Base-by-base conservation (phyloP, 1,140 invertebrate species). In the Bombus pyrosoma region DNA sequence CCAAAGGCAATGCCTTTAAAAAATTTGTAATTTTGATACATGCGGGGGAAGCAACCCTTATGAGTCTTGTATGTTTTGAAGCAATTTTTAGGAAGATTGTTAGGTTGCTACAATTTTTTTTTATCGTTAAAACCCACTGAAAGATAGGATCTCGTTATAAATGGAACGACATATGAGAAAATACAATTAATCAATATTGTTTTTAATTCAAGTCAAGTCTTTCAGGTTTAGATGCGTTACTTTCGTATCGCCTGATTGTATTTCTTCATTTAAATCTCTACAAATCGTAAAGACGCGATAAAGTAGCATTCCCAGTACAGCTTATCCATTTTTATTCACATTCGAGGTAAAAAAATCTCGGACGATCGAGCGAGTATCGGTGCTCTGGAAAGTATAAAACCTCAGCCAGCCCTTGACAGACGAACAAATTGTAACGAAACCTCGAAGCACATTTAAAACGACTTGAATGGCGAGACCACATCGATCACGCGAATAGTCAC, bases 401-500 rank as follows among this genome's bases (percentile, higher is more conserved):
- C 10, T 34, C 22, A 12, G 10, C 34, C 25, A 13, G 9, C 25
- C 25, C 25, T 71, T 28, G 68, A 71, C 68, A 71, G 37, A 80
- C 22, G 22, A 69, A 53, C 64, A 62, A 78, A 43, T 69, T 28
- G 74, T 13, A 57, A 80, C 18, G 77, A 59, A 80, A 47, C 12
- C 37, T 59, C 39, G 41, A 59, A 74, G 43, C 43, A 28, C n/a
- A 71, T 72, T 81, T 81, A 81, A 81, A 79, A 22, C 81, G 78
- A 57, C 71, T 62, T 28, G 43, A 34, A 68, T 68, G 62, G 79
- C 71, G 47, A 73, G 71, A 66, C 41, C 34, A 66, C 78, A 87
- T 87, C 86, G 86, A 87, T 85, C 86, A 87, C 62, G 47, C 47
- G 69, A 62, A 39, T 47, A 37, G 85, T 86, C 87, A 88, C 87